Conservation (phyloP, 2,113 vertebrate species). For the Shinisaurus crocodilurus region DNA sequence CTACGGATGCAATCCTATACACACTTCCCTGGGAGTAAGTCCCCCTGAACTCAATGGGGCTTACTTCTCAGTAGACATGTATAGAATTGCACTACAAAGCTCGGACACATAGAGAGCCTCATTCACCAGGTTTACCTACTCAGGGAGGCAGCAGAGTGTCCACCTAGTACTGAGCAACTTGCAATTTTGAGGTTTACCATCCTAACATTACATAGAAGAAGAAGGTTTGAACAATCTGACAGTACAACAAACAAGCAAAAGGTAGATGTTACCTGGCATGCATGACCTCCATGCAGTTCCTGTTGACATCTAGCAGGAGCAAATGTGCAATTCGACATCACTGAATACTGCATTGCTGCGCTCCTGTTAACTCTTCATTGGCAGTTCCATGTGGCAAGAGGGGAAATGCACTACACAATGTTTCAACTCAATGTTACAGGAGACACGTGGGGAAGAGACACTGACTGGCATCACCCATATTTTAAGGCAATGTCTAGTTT, state of each 20-base stretch:
- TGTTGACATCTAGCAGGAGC: background rate
- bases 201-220: background rate
- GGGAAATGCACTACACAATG: background rate
- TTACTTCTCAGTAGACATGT: too few species aligned
- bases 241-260: background rate
- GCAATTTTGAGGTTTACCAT: background rate
- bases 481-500: background rate
- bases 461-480: background rate
- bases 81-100: background rate
- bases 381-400: background rate
- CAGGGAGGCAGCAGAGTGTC: background rate
- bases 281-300: background rate
- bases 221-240: background rate
- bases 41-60: too few species aligned
- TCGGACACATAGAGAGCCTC: background rate
- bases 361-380: background rate
- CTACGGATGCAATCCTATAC: background rate
- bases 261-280: background rate
- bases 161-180: background rate
- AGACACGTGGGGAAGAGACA: background rate
- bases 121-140: background rate
- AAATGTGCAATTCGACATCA: background rate
- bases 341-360: background rate
- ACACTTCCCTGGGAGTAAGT: too few species aligned
- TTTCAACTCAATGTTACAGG: background rate